These are phyloP conservation scores for Aporrectodea caliginosa DNA, from an alignment of 1,140 invertebrate species.

Conservation along the genomic window DNA sequence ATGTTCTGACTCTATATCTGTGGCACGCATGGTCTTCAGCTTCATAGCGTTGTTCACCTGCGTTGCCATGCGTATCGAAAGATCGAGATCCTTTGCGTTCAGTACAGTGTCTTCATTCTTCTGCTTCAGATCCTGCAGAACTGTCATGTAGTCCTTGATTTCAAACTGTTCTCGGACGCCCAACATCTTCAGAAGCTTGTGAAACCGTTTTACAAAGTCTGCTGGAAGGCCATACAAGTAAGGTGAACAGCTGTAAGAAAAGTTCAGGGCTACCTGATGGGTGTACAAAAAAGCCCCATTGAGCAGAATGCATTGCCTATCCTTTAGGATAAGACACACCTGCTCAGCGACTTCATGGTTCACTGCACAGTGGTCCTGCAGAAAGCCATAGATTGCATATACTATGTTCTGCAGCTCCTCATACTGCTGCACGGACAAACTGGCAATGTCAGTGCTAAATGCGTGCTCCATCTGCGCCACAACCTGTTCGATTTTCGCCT, in stretches of 20 bases:
- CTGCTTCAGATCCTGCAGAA: background rate
- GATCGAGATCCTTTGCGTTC: background rate
- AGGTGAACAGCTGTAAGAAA: conserved; percentile 1
- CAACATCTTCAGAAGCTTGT: background rate
- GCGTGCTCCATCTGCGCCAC: conserved; percentile 3
- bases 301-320: background rate
- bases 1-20: background rate
- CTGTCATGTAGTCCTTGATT: background rate
- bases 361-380: conserved; percentile 19
- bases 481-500: background rate
- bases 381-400: background rate
- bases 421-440: background rate
- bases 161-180: background rate
- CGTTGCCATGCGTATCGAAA: background rate
- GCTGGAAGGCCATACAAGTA: background rate
- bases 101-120: background rate
- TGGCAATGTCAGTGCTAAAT: background rate
- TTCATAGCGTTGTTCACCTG: conserved; percentile 4
- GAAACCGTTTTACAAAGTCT: background rate
- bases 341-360: background rate
- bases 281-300: background rate
- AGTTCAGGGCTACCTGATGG: background rate
- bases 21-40: background rate
- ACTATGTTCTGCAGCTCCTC: conserved; percentile 4
- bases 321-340: background rate